phyloP scores from a whole-genome alignment of 2,888 invertebrate genomes.

The Ectemnius continuus region DNA sequence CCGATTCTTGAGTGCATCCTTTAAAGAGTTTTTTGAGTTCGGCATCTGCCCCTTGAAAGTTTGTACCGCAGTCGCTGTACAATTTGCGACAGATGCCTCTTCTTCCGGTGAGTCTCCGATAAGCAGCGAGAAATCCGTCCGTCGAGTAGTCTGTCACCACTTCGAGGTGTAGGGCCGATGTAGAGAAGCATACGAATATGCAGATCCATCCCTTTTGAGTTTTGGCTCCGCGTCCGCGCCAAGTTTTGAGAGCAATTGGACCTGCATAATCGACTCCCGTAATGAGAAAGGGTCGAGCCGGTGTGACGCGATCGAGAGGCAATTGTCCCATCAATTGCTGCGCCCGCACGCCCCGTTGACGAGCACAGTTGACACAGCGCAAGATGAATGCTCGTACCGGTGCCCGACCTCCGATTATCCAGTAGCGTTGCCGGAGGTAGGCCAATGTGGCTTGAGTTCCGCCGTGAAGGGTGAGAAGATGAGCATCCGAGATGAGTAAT shows the following conservation, averaged over 20 bases:
- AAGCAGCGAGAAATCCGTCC: neutral
- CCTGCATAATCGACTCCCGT: conserved; percentile 4
- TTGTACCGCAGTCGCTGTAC: conserved; percentile 1
- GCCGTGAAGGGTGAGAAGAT: too few relatives aligned
- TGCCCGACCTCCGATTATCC: too few relatives aligned
- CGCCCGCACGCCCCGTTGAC: neutral
- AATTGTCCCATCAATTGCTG: neutral
- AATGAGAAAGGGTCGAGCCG: neutral
- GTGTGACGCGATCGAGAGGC: neutral
- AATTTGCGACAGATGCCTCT: neutral
- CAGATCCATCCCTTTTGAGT: too few relatives aligned
- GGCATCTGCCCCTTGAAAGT: neutral
- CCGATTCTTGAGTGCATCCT: too few relatives aligned
- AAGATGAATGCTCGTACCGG: neutral
- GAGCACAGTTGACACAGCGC: neutral
- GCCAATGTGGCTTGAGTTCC: neutral
- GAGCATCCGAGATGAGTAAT: neutral
- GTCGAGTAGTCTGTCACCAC: too few relatives aligned
- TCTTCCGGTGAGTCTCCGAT: neutral
- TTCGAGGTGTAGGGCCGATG: too few relatives aligned
- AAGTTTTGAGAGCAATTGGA: too few relatives aligned
- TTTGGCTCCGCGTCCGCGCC: too few relatives aligned
- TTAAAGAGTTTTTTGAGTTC: too few relatives aligned
- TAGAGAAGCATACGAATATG: too few relatives aligned
- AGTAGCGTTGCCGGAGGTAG: too few relatives aligned